Evolutionary conservation across 2,797 vertebrate genomes (phyloP), one percentile per base, ranked within the genome.

Genomic region (Phaenicophaeus curvirostris): DNA sequence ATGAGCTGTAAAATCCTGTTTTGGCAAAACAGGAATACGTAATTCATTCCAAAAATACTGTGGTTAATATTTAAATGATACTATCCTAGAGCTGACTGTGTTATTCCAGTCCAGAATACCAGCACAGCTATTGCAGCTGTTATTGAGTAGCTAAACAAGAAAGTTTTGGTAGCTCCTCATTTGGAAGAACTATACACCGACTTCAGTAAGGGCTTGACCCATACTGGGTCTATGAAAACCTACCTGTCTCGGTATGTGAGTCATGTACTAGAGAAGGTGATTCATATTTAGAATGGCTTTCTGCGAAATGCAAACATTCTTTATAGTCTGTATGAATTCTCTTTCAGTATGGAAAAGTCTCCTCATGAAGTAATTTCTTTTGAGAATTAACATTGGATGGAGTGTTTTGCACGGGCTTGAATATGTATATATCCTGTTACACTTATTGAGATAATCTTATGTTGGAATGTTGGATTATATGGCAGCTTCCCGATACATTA

Each of bases 31-130:
- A 85, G 67, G 41, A 87, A 76, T 41, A 58, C 0, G 2, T 77
- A 91, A 82, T 81, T 91, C 5, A 88, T 93, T 89, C 23, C 42
- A 75, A 87, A 95, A 90, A 48, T 61, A 63, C 6, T 61, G 24
- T 3, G 9, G 54, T 68, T 54, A 71, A 0, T 91, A 87, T 78
- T 77, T 74, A 58, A 85, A 54, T 23, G 11, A 65, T 75, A 28
- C 20, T 35, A 19, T 46, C 14, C 54, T 51, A 44, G 24, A 61
- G 4, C n/a, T 92, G 57, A 53, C 50, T 61, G 1, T 48, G 15
- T 89, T 85, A 33, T 68, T 93, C 75, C 58, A 88, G 1, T 74
- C 37, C 37, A 54, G 24, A 51, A 67, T 55, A 81, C 30, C 46
- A 66, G 48, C 25, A 68, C 39, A 87, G 79, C 53, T 67, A 55